These are phyloP conservation scores for Leptopilina clavipes DNA, from an alignment of 1,140 invertebrate genomes.

Conservation along the genomic window DNA sequence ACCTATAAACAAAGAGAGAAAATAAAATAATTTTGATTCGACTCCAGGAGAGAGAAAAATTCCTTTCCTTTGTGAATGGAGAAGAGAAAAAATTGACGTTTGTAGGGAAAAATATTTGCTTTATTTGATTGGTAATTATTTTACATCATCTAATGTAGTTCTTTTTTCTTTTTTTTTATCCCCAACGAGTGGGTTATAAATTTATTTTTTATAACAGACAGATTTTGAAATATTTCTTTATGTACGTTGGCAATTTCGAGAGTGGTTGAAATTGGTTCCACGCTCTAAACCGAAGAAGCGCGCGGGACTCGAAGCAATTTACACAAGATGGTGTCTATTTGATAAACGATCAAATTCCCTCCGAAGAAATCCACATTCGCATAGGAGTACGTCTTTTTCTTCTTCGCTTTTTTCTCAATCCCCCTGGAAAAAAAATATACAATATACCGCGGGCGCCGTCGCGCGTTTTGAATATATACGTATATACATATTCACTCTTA, in stretches of 20 bases:
- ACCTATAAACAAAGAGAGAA: neutral
- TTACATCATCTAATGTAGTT: too few relatives aligned
- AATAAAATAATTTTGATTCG: neutral
- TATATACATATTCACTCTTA: slow-evolving; percentile 51
- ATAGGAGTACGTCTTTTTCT: slow-evolving; percentile 48
- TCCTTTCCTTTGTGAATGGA: too few relatives aligned
- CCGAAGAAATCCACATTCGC: slow-evolving; percentile 63
- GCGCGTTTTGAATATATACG: slow-evolving; percentile 68
- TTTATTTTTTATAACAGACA: slow-evolving; percentile 3
- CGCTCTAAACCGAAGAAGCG: slow-evolving; percentile 47
- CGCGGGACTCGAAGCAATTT: slow-evolving; percentile 62
- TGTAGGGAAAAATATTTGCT: too few relatives aligned
- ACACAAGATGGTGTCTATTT: slow-evolving; percentile 70
- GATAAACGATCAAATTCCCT: slow-evolving; percentile 72
- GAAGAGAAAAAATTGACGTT: too few relatives aligned
- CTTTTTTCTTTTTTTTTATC: neutral
- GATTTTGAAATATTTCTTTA: slow-evolving; percentile 20
- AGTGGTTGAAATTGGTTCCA: slow-evolving; percentile 56
- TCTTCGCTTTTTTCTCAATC: slow-evolving; percentile 45
- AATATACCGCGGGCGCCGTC: slow-evolving; percentile 46
- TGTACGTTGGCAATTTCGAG: slow-evolving; percentile 61
- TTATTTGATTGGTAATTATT: too few relatives aligned
- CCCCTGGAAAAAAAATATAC: neutral
- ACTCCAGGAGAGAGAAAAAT: neutral
- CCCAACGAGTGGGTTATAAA: neutral